Conservation (phyloP, 2,113 vertebrate species). For the Pluvianellus socialis region DNA sequence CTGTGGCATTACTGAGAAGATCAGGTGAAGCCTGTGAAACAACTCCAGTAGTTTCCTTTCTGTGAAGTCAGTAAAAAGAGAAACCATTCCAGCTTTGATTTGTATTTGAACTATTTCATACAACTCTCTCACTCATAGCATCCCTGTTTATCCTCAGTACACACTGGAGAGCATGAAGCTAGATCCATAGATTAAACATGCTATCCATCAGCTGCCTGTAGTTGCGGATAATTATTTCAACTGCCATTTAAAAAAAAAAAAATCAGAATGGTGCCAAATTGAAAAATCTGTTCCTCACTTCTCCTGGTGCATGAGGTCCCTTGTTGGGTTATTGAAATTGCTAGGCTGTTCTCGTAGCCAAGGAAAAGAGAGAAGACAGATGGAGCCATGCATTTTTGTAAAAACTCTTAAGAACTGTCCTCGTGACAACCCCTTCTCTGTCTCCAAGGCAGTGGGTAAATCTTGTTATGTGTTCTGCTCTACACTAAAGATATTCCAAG, state of each 20-base stretch:
- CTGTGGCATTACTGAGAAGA: background rate
- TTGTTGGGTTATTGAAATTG: constrained; percentile 76
- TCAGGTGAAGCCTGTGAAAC: background rate
- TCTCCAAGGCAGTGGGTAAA: constrained; percentile 53
- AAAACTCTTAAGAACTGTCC: constrained; percentile 73
- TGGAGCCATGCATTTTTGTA: constrained; percentile 75
- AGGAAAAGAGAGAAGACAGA: constrained; percentile 76
- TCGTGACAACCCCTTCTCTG: constrained; percentile 67
- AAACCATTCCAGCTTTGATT: constrained; percentile 25
- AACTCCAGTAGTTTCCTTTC: background rate
- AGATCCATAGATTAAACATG: constrained; percentile 59
- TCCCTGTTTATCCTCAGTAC: constrained; percentile 48
- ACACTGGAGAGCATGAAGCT: constrained; percentile 12
- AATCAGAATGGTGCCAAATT: constrained; percentile 75
- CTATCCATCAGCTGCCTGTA: constrained; percentile 55
- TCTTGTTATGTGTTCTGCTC: constrained; percentile 66
- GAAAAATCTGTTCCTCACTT: constrained; percentile 80
- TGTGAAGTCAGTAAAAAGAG: background rate
- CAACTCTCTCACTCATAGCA: constrained; percentile 13
- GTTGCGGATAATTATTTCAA: constrained; percentile 70
- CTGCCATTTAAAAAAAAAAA: constrained; percentile 59
- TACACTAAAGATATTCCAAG: constrained; percentile 71
- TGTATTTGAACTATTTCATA: constrained; percentile 44
- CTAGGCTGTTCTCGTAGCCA: constrained; percentile 74
- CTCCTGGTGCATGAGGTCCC: constrained; percentile 71